These are phyloP conservation scores for Calcarius lapponicus DNA, from an alignment of 2,797 vertebrate genomes.

Conservation along the genomic window DNA sequence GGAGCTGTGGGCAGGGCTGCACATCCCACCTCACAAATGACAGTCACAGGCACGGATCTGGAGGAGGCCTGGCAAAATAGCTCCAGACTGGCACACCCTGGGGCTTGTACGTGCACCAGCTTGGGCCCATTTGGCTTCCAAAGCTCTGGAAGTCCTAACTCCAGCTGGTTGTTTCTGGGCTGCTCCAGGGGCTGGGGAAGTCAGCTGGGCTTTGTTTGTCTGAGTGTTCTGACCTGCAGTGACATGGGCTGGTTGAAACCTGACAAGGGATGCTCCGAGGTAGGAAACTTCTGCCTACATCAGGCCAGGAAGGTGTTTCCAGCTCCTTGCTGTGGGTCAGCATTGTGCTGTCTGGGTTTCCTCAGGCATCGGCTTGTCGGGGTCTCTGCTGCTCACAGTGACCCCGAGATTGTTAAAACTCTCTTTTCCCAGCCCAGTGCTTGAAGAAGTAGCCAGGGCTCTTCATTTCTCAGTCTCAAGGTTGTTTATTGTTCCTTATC, in stretches of 20 bases:
- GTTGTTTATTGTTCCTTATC: no score
- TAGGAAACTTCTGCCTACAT: background rate
- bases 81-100: background rate
- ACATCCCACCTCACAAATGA: background rate
- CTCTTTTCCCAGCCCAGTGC: no score
- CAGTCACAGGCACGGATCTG: background rate
- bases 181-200: background rate
- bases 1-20: background rate
- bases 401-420: no score
- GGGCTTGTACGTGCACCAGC: background rate
- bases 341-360: background rate
- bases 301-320: background rate
- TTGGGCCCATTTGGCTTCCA: background rate
- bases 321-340: conserved; percentile 15
- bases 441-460: no score
- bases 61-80: background rate
- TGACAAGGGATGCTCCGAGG: background rate
- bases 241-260: background rate
- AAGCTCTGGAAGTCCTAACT: background rate
- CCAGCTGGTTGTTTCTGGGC: background rate
- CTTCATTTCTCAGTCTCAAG: no score
- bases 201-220: background rate
- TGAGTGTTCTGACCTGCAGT: background rate
- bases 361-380: background rate
- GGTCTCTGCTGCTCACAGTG: no score